Percentiles rank a stretch among this genome's conserved stretches.
Evolutionary conservation across 2,888 invertebrate genomes (phyloP).

Genomic region (Heliconius erato): DNA sequence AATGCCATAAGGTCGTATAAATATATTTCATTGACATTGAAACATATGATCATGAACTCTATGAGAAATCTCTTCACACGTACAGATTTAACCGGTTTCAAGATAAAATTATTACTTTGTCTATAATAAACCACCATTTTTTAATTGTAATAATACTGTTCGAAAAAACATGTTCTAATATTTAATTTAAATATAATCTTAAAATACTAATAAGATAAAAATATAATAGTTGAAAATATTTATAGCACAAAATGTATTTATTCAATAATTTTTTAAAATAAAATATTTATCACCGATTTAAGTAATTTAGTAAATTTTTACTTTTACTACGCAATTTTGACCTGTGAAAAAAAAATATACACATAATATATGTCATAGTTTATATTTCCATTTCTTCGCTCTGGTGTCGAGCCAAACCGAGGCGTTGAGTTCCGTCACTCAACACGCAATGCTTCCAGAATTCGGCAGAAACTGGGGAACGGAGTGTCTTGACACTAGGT

Average conservation of each 20-base stretch:
- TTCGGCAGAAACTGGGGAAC: no score
- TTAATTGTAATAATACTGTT: background rate
- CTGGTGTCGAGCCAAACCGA: no score
- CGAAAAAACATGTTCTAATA: background rate
- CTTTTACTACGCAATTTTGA: no score
- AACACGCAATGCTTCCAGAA: no score
- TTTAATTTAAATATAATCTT: background rate
- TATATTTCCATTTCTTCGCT: no score
- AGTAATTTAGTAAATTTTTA: background rate
- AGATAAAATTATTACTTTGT: constrained; percentile 12
- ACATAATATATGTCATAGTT: no score
- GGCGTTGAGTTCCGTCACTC: no score
- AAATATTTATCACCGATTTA: background rate
- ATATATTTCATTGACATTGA: constrained; percentile 21
- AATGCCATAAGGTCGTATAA: background rate
- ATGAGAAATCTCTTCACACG: constrained; percentile 13
- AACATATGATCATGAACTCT: constrained; percentile 29
- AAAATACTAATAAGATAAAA: background rate
- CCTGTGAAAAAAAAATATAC: no score
- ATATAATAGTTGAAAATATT: background rate
- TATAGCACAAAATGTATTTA: background rate
- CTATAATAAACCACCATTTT: background rate
- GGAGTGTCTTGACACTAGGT: no score
- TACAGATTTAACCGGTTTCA: constrained; percentile 23
- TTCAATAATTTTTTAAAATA: background rate